Evolutionary conservation across 2,888 invertebrate genomes (phyloP).

Genomic region (Napeogenes sylphis): DNA sequence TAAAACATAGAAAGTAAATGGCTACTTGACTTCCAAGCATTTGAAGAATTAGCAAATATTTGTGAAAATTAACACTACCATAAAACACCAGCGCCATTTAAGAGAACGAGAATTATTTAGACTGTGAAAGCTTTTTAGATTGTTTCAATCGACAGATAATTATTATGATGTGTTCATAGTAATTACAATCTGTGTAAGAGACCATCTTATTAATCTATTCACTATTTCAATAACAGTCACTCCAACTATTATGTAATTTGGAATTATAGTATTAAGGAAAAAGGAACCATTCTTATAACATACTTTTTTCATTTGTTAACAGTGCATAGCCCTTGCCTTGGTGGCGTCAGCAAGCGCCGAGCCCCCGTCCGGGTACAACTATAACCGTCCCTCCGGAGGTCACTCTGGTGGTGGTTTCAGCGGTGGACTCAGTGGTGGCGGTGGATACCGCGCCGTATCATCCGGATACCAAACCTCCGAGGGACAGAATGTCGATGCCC

Average conservation of each 20-base stretch:
- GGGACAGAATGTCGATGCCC: constrained; percentile 88
- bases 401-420: constrained; percentile 57
- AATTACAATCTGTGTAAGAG: not conserved
- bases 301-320: constrained; percentile 46
- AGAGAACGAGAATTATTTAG: constrained; percentile 6
- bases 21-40: constrained; percentile 12
- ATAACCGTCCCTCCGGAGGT: constrained; percentile 81
- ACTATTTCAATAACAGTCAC: no score
- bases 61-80: constrained; percentile 17
- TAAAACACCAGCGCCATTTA: constrained; percentile 8
- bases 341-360: constrained; percentile 86
- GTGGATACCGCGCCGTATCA: constrained; percentile 86
- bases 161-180: not conserved
- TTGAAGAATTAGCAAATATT: constrained; percentile 17
- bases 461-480: constrained; percentile 89
- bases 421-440: constrained; percentile 73
- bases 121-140: not conserved
- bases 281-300: not conserved
- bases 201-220: not conserved
- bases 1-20: constrained; percentile 22
- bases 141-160: not conserved
- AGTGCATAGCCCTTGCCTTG: constrained; percentile 91
- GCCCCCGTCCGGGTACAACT: constrained; percentile 86
- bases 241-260: no score
- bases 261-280: no score